Conservation (phyloP, 2,888 invertebrate genomes). For the Blastobasis lacticolella region DNA sequence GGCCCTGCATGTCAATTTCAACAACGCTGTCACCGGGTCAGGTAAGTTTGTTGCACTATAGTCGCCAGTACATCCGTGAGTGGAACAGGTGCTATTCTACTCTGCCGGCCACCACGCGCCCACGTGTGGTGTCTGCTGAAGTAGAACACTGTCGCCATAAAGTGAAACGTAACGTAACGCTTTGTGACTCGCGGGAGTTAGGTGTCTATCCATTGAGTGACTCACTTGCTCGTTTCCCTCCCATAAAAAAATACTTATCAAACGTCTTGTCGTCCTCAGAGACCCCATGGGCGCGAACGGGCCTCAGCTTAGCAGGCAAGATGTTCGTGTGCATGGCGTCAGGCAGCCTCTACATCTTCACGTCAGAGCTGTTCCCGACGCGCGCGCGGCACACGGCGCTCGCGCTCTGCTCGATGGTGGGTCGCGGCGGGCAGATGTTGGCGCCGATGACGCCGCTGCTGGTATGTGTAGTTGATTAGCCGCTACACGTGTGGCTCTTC, state of each 20-base stretch:
- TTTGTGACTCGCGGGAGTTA: no score
- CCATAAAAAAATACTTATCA: background rate
- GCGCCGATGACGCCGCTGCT: conserved; percentile 79
- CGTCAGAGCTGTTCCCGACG: conserved; percentile 56
- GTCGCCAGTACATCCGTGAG: no score
- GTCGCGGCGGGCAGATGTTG: conserved; percentile 25
- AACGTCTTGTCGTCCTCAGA: background rate
- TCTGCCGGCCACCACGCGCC: no score
- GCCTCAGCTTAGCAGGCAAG: conserved; percentile 70
- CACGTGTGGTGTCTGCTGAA: no score
- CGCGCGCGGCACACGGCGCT: conserved; percentile 76
- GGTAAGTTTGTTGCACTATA: no score
- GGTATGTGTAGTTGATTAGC: conserved; percentile 42
- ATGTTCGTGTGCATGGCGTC: conserved; percentile 73
- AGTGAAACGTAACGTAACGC: no score
- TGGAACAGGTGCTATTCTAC: no score
- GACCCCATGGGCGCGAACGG: background rate
- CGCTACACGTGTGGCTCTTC: conserved; percentile 76
- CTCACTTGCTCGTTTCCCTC: no score
- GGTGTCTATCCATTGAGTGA: no score
- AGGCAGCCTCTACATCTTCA: conserved; percentile 72
- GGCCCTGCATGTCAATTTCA: no score
- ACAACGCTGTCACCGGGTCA: no score
- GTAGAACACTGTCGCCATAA: no score
- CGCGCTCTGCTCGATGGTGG: conserved; percentile 78